A percentile compares a stretch with the other conserved stretches of the same genome.
These are phyloP conservation scores for Caenorhabditis sp. DNA, from an alignment of 2,888 invertebrate species.

Conservation along the genomic window DNA sequence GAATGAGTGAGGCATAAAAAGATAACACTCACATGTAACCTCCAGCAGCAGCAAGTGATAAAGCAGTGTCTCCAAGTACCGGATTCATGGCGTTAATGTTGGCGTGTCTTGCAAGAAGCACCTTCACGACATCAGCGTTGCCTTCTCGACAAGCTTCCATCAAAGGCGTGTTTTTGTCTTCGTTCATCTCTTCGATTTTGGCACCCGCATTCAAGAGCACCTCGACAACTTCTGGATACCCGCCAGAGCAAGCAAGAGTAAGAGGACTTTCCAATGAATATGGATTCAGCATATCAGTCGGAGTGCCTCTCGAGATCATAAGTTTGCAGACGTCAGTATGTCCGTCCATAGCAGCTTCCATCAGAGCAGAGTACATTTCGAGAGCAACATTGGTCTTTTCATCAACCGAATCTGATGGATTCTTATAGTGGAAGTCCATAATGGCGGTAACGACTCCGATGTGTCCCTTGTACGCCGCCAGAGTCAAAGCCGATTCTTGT, in stretches of 20 bases:
- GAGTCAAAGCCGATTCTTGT: conserved; percentile 94
- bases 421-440: conserved; percentile 84
- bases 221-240: conserved; percentile 97
- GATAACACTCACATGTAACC: conserved; percentile 86
- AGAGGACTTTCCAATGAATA: conserved; percentile 99
- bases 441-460: conserved; percentile 97
- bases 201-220: conserved; percentile 96
- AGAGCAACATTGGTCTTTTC: conserved; percentile 59
- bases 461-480: conserved; percentile 96
- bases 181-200: conserved; percentile 93
- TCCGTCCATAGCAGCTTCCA: conserved; percentile 99
- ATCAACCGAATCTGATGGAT: background rate
- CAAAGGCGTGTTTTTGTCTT: conserved; percentile 98
- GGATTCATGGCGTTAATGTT: conserved; percentile 98
- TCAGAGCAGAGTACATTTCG: conserved; percentile 99
- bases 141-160: conserved; percentile 98
- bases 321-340: conserved; percentile 91
- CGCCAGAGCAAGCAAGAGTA: conserved; percentile 98
- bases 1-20: background rate
- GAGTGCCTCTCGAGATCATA: conserved; percentile 96
- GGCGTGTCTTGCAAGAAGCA: conserved; percentile 89
- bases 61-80: conserved; percentile 97
- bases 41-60: conserved; percentile 95
- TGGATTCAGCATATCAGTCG: conserved; percentile 94
- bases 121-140: conserved; percentile 89